phyloP scores from a whole-genome alignment of 2,113 vertebrate genomes.

The Siniperca chuatsi region DNA sequence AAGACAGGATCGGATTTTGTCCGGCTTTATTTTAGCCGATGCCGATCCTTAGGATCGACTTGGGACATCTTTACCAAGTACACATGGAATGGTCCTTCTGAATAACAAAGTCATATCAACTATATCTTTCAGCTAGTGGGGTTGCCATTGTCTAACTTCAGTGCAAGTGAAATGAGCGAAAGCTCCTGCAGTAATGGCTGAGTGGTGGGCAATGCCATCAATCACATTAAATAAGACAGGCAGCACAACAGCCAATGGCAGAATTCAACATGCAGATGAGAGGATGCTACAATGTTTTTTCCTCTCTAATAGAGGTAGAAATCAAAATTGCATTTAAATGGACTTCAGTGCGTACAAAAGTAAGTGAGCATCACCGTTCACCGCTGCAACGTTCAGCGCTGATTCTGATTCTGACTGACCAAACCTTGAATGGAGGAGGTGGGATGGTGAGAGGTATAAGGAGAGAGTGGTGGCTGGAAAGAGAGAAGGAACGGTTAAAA shows the following conservation, averaged over 20 bases:
- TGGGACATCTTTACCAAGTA: background rate
- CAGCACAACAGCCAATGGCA: background rate
- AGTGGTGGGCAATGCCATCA: background rate
- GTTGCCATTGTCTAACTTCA: background rate
- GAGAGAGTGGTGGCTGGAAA: conserved; percentile 4
- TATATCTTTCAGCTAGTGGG: background rate
- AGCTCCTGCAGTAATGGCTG: background rate
- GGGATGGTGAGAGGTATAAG: background rate
- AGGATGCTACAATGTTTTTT: background rate
- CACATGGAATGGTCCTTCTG: background rate
- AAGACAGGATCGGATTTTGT: background rate
- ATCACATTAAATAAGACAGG: background rate
- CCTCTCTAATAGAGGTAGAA: background rate
- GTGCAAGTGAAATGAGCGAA: background rate
- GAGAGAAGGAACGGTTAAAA: conserved; percentile 19
- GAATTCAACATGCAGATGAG: background rate
- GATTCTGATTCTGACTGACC: background rate
- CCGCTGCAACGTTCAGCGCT: background rate
- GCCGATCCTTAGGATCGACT: background rate
- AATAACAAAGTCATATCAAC: background rate
- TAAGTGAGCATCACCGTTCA: background rate
- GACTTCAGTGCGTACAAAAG: background rate
- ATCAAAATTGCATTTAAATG: background rate
- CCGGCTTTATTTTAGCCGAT: background rate
- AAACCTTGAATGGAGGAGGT: background rate